Evolutionary conservation across 2,797 vertebrate genomes (phyloP), one percentile per base, ranked within the genome.

Genomic region (Mycteria americana): DNA sequence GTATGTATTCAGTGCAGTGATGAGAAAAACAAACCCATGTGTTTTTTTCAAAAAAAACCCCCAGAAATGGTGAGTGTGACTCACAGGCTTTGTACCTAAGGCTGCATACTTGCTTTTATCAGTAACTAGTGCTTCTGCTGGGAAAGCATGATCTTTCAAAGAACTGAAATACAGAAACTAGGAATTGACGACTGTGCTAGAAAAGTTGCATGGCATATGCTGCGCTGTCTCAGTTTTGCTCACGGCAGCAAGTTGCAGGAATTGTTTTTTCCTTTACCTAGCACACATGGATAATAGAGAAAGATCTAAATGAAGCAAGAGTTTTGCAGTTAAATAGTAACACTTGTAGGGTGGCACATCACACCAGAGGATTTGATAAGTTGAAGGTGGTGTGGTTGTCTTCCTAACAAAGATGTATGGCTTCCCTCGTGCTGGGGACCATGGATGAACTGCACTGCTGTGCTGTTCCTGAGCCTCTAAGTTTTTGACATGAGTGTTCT

Each of bases 391-490:
- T 33, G 9, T 31, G 27, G 6, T 24, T 57, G 37, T 39, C 30
- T 81, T 83, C 70, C 39, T 25, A 9, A 35, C 4, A 1, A 3
- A 25, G 23, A 2, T 13, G 6, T 22, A 31, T 35, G 63, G 43
- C 23, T 85, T 50, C 16, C 3, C 33, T 54, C 0, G 1, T 48
- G 54, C 33, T 65, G 59, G 57, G 57, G 18, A 33, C 14, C 33
- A 1, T 0, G 2, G 69, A 15, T 60, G n/a, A 43, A 4, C 65
- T 59, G 41, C 16, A 14, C 16, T 25, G 54, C 17, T 43, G 27
- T 17, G 79, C 51, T 70, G 13, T 19, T 72, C 51, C 23, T 14
- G 25, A 79, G 41, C 65, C 48, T 45, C 15, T 50, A 5, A 28
- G 62, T 9, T 77, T 92, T 28, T 86, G 35, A 31, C 0, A 1